Evolutionary conservation across 2,888 invertebrate genomes (phyloP), one percentile per base, ranked within the genome.

Genomic region (Epistrophe grossulariae): DNA sequence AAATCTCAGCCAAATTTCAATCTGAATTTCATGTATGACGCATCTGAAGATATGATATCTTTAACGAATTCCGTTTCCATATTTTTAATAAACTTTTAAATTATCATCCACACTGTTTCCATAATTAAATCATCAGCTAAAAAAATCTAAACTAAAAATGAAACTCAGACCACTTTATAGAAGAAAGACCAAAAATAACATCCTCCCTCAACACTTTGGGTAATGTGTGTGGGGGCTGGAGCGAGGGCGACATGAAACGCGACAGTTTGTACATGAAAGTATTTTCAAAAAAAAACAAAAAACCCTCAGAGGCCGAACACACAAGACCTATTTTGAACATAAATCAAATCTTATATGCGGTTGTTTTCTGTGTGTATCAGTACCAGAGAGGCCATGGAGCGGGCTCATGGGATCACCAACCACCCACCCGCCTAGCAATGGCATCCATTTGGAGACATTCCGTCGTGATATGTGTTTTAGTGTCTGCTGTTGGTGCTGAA

Each of bases 251-350:
- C 55, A 57, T 43, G 40, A 55, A 62, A 70, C 70, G 74, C 78
- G 85, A 85, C 85, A 85, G 78, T 82, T 82, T 85, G 77, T 84
- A 82, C 74, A 79, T 82, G 70, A 78, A 82, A 85, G 73, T 77
- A 66, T 76, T 76, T 84, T 57, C 70, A 64, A 81, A 19, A 62
- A 40, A 40, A 24, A 1, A 24, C 24, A 24, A 13, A 43, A 68
- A 72, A 68, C 66, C 66, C 66, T 66, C 66, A 35, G 45, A 66
- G 78, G 45, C 66, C 77, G 45, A 84, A 78, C 66, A 57, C 57
- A 73, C 57, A 74, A 57, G 73, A 82, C 73, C 85, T 70, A 82
- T 85, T 82, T 79, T 48, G 78, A 85, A 82, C 71, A 82, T 82
- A 85, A 82, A 82, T 85, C 85, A 85, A 85, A 74, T 73, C 60